phyloP scores from a whole-genome alignment of 2,113 vertebrate genomes.

The Toxostoma redivivum region DNA sequence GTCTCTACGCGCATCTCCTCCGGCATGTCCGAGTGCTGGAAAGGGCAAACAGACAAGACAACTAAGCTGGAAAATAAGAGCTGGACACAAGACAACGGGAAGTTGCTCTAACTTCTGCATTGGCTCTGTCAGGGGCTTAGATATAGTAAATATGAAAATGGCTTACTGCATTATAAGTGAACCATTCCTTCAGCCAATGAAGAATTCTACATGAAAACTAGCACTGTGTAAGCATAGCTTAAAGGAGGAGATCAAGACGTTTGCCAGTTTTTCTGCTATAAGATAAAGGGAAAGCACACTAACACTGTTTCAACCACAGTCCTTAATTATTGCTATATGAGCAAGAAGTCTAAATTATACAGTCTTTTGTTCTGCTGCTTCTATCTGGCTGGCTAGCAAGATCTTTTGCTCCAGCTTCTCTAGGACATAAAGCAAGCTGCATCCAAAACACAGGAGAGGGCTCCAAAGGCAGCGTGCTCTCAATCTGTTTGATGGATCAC shows the following conservation, averaged over 20 bases:
- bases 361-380: not conserved
- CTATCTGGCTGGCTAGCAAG: not conserved
- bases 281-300: not conserved
- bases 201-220: not conserved
- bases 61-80: not conserved
- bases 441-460: not conserved
- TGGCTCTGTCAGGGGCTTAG: rapidly evolving
- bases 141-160: not conserved
- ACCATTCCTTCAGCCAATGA: not conserved
- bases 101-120: not conserved
- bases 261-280: not conserved
- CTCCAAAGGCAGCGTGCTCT: not conserved
- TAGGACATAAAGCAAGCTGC: not conserved
- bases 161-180: not conserved
- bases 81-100: not conserved
- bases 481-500: not conserved
- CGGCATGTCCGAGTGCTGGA: conserved; percentile 93
- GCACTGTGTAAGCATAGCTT: not conserved
- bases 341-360: not conserved
- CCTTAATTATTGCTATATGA: not conserved
- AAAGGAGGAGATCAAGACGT: not conserved
- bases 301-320: not conserved
- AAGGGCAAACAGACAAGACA: not conserved
- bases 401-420: not conserved
- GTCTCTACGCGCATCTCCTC: conserved; percentile 97